Percentiles rank a stretch among this genome's conserved stretches.
These are phyloP conservation scores for Epinephelus malabaricus DNA, from an alignment of 2,797 vertebrate genomes.

Conservation along the genomic window DNA sequence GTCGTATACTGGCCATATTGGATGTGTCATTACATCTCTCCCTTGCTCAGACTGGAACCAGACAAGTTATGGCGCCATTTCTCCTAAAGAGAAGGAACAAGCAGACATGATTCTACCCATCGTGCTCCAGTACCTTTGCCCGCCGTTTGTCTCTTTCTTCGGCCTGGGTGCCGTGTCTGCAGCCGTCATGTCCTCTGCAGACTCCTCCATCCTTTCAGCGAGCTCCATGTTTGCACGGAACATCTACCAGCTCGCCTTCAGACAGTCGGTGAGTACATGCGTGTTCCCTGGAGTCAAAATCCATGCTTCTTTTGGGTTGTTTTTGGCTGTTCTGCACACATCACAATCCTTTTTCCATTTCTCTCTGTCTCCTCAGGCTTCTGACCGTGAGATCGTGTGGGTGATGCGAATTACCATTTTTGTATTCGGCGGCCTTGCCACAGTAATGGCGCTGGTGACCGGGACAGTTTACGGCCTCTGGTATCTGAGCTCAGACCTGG, in stretches of 20 bases:
- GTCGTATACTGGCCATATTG: no score
- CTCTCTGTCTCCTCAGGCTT: conserved; percentile 86
- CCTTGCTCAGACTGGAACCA: conserved; percentile 92
- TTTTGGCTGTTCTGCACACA: background rate
- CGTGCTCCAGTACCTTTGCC: conserved; percentile 96
- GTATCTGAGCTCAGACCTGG: conserved; percentile 98
- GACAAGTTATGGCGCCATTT: conserved; percentile 87
- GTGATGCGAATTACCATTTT: conserved; percentile 96
- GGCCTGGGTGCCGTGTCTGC: conserved; percentile 97
- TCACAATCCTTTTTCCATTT: background rate
- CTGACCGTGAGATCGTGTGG: conserved; percentile 96
- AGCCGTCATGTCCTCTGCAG: conserved; percentile 98
- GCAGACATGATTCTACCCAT: conserved; percentile 98
- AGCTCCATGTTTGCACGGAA: conserved; percentile 99
- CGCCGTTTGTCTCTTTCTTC: conserved; percentile 95
- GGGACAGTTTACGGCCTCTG: conserved; percentile 96
- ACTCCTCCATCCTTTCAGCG: conserved; percentile 97
- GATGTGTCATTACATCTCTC: conserved; percentile 14
- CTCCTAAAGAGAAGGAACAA: conserved; percentile 89
- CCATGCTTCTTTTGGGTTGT: background rate
- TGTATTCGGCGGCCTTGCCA: conserved; percentile 95
- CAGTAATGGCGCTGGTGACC: conserved; percentile 94
- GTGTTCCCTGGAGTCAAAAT: background rate
- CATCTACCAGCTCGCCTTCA: conserved; percentile 96
- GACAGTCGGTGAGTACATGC: conserved; percentile 91